phyloP scores from a whole-genome alignment of 2,113 vertebrate genomes.

The Anas platyrhynchos region DNA sequence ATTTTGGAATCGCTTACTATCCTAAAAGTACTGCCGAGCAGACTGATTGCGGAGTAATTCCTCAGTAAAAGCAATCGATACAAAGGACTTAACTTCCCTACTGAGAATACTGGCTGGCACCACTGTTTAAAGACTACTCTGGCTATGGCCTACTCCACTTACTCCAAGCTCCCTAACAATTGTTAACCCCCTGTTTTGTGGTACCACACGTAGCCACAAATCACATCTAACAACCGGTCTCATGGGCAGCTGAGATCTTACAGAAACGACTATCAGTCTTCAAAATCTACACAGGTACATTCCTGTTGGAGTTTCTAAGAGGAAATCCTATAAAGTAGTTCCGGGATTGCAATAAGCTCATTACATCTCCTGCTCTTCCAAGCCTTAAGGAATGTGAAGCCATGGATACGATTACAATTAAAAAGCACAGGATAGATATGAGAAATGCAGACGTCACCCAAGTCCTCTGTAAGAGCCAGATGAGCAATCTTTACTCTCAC shows the following conservation, averaged over 20 bases:
- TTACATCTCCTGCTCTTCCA: background rate
- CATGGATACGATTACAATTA: background rate
- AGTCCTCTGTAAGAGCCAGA: background rate
- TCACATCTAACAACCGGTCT: background rate
- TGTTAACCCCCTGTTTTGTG: background rate
- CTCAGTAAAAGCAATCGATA: background rate
- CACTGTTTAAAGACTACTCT: background rate
- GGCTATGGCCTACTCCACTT: background rate
- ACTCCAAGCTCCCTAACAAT: background rate
- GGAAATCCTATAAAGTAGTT: background rate
- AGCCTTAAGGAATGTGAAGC: background rate
- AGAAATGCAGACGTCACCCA: background rate
- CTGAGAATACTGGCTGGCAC: background rate
- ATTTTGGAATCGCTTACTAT: background rate
- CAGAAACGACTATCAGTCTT: background rate
- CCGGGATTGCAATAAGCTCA: background rate
- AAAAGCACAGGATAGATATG: background rate
- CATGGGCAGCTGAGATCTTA: background rate
- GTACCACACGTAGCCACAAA: background rate
- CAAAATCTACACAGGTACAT: background rate
- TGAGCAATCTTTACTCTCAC: background rate
- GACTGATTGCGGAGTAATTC: background rate
- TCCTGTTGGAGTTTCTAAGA: background rate
- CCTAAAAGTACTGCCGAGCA: background rate
- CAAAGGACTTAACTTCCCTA: background rate